Conservation (phyloP, 2,888 invertebrate species). For the Agonopterix alstromeriana region DNA sequence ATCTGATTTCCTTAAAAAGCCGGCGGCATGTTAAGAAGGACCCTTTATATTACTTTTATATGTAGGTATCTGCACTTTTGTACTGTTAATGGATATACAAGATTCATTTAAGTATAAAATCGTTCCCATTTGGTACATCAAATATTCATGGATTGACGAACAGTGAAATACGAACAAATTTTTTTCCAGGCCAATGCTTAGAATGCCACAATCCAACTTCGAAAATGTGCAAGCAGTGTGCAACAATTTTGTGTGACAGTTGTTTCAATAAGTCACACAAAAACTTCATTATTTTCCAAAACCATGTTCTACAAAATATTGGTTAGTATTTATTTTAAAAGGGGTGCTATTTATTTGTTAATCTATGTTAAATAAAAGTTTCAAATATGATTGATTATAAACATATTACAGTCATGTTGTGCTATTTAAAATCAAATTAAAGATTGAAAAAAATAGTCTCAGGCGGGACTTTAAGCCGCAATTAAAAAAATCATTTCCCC, state of each 20-base stretch:
- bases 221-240: slow-evolving; percentile 61
- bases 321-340: slow-evolving; percentile 16
- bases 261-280: slow-evolving; percentile 64
- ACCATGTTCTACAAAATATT: slow-evolving; percentile 48
- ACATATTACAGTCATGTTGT: no score
- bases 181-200: slow-evolving; percentile 43
- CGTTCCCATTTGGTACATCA: neutral
- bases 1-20: neutral
- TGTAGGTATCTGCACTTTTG: neutral
- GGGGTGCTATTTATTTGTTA: neutral
- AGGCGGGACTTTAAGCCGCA: no score
- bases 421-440: no score
- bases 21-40: no score
- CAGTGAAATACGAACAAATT: no score
- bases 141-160: no score
- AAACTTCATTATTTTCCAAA: slow-evolving; percentile 60
- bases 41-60: no score
- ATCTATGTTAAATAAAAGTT: no score
- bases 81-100: neutral
- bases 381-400: no score
- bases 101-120: neutral
- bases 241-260: slow-evolving; percentile 43
- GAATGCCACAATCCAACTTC: slow-evolving; percentile 45
- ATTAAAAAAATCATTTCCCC: no score
- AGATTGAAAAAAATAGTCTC: no score